Evolutionary conservation across 2,113 vertebrate species (phyloP).

Genomic region (Lepus timidus): DNA sequence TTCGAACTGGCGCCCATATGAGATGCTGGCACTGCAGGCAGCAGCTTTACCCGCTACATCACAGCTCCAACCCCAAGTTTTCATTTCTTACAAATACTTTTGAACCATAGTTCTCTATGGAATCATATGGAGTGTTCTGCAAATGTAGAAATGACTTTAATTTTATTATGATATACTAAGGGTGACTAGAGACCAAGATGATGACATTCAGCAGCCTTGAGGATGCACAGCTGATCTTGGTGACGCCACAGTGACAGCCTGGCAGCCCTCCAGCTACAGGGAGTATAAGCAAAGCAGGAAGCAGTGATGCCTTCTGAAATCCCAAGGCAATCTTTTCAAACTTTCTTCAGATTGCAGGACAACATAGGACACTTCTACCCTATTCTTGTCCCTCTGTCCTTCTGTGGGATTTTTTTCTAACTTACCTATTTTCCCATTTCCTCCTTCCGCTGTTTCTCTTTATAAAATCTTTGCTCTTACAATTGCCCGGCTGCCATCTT

Average conservation of each 20-base stretch:
- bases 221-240: not conserved
- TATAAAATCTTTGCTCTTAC: not conserved
- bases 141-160: not conserved
- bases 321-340: not conserved
- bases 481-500: not conserved
- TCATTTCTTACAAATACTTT: not conserved
- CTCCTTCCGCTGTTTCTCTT: not conserved
- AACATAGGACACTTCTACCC: not conserved
- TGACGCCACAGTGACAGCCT: not conserved
- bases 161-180: not conserved
- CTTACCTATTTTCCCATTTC: not conserved
- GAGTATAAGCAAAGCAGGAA: not conserved
- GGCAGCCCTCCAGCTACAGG: not conserved
- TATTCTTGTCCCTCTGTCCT: not conserved
- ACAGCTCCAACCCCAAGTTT: too few relatives aligned
- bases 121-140: not conserved
- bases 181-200: not conserved
- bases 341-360: not conserved
- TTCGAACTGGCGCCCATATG: too few relatives aligned
- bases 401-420: not conserved
- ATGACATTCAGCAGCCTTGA: not conserved
- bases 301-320: not conserved
- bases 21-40: too few relatives aligned
- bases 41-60: too few relatives aligned
- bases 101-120: not conserved